These are phyloP conservation scores for Galemys pyrenaicus DNA, from an alignment of 2,113 vertebrate genomes.

Conservation along the genomic window DNA sequence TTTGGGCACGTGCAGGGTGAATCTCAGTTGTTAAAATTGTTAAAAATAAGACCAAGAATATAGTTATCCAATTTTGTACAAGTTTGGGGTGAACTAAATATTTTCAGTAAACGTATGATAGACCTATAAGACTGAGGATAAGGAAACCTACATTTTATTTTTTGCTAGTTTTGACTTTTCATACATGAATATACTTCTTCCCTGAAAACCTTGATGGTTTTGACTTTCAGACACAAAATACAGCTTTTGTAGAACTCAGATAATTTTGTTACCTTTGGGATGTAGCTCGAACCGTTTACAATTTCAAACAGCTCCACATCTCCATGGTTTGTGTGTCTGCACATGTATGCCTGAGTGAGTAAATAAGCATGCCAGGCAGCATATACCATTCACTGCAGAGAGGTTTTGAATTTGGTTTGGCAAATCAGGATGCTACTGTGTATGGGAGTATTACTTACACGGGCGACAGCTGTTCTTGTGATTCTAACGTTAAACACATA, in stretches of 20 bases:
- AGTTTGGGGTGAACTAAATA: background rate
- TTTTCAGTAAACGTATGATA: background rate
- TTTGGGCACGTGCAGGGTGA: background rate
- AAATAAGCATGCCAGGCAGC: slow-evolving; percentile 50
- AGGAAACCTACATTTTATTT: background rate
- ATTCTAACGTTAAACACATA: slow-evolving; percentile 83
- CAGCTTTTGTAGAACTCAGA: background rate
- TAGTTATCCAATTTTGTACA: background rate
- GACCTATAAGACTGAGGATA: background rate
- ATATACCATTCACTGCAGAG: slow-evolving; percentile 21
- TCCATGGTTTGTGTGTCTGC: background rate
- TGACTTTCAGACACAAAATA: background rate
- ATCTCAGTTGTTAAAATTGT: background rate
- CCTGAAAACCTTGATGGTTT: background rate
- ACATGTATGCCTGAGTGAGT: background rate
- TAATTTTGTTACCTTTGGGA: background rate
- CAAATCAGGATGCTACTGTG: slow-evolving; percentile 75
- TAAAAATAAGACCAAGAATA: slow-evolving; percentile 3
- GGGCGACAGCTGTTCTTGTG: slow-evolving; percentile 86
- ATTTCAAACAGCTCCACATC: slow-evolving; percentile 35
- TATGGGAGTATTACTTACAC: slow-evolving; percentile 83
- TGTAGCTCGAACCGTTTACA: slow-evolving; percentile 38
- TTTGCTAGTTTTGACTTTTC: background rate
- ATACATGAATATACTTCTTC: background rate
- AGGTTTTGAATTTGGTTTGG: slow-evolving; percentile 67